Conservation (phyloP, 2,113 vertebrate genomes). For the Anarrhichthys ocellatus region DNA sequence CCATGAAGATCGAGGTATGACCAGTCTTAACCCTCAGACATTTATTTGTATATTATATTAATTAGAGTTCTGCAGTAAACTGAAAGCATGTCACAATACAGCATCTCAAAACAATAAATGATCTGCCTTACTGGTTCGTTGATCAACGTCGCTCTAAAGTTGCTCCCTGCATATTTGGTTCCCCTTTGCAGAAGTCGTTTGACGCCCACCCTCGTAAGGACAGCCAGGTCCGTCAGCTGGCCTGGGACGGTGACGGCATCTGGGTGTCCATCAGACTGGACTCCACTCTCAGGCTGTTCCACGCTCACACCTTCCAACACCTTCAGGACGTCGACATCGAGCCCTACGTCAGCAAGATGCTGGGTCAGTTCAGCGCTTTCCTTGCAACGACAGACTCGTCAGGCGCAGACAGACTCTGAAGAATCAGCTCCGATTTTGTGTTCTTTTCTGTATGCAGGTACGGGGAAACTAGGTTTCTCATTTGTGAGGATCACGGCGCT, state of each 20-base stretch:
- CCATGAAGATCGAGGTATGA: slow-evolving; percentile 96
- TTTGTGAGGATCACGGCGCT: slow-evolving; percentile 97
- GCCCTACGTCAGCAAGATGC: slow-evolving; percentile 99
- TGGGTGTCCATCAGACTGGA: slow-evolving; percentile 99
- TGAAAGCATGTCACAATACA: background rate
- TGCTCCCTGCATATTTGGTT: background rate
- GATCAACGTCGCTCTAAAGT: background rate
- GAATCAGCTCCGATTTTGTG: background rate
- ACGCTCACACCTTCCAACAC: slow-evolving; percentile 96
- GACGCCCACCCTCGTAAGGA: slow-evolving; percentile 96
- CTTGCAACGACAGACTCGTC: no score
- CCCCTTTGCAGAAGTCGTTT: slow-evolving; percentile 90
- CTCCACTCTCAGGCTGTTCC: slow-evolving; percentile 95
- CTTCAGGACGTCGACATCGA: slow-evolving; percentile 99
- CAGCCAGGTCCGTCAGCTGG: slow-evolving; percentile 97
- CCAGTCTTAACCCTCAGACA: no score
- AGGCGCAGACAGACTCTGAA: no score
- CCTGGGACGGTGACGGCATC: slow-evolving; percentile 96
- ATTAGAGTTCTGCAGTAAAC: background rate
- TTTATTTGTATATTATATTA: background rate
- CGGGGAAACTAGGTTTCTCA: slow-evolving; percentile 97
- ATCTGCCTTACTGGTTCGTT: background rate
- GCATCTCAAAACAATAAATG: background rate
- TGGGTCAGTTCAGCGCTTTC: slow-evolving; percentile 82
- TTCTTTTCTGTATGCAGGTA: slow-evolving; percentile 81